phyloP scores from a whole-genome alignment of 2,797 vertebrate species.

The Pseudomugil gertrudae region DNA sequence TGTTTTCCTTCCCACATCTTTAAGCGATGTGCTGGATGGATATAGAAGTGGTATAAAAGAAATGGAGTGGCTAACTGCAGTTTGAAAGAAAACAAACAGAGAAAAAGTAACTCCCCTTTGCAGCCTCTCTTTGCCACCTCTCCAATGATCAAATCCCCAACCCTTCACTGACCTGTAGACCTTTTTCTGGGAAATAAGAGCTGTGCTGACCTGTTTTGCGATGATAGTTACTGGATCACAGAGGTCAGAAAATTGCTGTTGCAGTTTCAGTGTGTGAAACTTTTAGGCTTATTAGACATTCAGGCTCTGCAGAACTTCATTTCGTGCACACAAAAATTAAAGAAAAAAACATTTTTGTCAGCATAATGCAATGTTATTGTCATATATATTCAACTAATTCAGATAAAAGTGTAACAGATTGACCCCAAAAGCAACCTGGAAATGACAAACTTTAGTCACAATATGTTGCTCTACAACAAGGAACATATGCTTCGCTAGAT shows the following conservation, averaged over 20 bases:
- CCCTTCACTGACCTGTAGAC: slow-evolving; percentile 31
- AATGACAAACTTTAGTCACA: no score
- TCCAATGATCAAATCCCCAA: slow-evolving; percentile 29
- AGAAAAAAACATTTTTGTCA: background rate
- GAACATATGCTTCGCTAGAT: no score
- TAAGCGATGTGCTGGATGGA: slow-evolving; percentile 27
- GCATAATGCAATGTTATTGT: background rate
- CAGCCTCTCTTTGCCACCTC: slow-evolving; percentile 13
- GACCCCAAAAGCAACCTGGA: no score
- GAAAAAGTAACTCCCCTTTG: background rate
- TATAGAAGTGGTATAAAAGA: slow-evolving; percentile 12
- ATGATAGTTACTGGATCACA: slow-evolving; percentile 11
- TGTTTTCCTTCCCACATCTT: slow-evolving; percentile 35
- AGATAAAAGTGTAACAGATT: background rate
- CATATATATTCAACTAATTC: background rate
- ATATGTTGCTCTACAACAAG: no score
- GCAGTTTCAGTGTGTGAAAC: background rate
- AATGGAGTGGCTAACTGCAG: slow-evolving; percentile 27
- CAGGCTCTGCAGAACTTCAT: background rate
- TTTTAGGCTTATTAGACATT: background rate
- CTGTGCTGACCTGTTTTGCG: slow-evolving; percentile 29
- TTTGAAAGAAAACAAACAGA: slow-evolving; percentile 3
- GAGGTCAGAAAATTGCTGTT: slow-evolving; percentile 17
- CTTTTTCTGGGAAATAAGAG: slow-evolving; percentile 6
- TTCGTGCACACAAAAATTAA: background rate